A percentile compares a stretch with the other conserved stretches of the same genome.
These are phyloP conservation scores for Enchytraeus crypticus DNA, from an alignment of 2,888 invertebrate genomes.

Conservation along the genomic window DNA sequence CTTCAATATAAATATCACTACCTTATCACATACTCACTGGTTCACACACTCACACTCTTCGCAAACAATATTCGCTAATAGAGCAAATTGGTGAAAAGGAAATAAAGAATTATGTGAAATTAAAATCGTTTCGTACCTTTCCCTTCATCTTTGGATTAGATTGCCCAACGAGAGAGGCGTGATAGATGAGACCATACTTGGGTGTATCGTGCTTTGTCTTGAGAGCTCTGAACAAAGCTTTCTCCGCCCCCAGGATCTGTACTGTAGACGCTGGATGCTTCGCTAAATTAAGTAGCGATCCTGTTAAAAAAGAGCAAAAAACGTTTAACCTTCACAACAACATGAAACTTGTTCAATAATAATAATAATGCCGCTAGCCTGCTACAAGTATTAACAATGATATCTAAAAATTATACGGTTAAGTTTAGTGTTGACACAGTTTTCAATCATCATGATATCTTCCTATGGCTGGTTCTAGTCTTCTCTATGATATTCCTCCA, in stretches of 20 bases:
- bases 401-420: not conserved
- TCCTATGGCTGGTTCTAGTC: too few relatives aligned
- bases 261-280: slow-evolving; percentile 96
- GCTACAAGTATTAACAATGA: not conserved
- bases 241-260: slow-evolving; percentile 96
- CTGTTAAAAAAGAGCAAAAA: slow-evolving; percentile 37
- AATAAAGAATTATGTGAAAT: not conserved
- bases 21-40: too few relatives aligned
- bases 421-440: not conserved
- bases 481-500: too few relatives aligned
- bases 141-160: slow-evolving; percentile 84
- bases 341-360: too few relatives aligned
- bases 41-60: too few relatives aligned
- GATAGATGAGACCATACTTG: slow-evolving; percentile 96
- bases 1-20: too few relatives aligned
- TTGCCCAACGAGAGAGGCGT: slow-evolving; percentile 84
- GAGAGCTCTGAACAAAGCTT: slow-evolving; percentile 88
- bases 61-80: too few relatives aligned
- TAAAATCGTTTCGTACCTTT: slow-evolving; percentile 48
- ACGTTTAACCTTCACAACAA: too few relatives aligned
- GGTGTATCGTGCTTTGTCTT: slow-evolving; percentile 97
- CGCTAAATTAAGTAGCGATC: slow-evolving; percentile 83
- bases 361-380: not conserved
- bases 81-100: not conserved
- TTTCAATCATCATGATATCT: too few relatives aligned